Conservation (phyloP, 2,888 invertebrate species). For the Steinernema carpocapsae region DNA sequence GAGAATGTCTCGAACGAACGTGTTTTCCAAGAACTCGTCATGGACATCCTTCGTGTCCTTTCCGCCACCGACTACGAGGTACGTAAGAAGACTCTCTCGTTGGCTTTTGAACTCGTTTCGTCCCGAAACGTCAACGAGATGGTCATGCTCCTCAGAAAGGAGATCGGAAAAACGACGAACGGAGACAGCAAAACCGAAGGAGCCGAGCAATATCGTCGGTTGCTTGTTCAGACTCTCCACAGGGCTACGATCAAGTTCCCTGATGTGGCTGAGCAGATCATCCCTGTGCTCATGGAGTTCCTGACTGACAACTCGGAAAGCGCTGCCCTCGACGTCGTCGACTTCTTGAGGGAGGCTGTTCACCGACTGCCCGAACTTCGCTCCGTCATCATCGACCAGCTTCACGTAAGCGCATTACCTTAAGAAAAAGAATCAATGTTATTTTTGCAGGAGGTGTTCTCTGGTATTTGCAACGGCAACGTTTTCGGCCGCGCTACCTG, state of each 20-base stretch:
- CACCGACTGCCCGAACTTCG: constrained; percentile 83
- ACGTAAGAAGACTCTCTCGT: constrained; percentile 80
- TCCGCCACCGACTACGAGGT: constrained; percentile 92
- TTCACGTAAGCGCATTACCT: constrained; percentile 60
- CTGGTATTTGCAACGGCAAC: constrained; percentile 85
- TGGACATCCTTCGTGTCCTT: constrained; percentile 94
- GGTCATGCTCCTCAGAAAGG: constrained; percentile 69
- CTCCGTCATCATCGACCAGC: constrained; percentile 80
- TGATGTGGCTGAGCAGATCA: constrained; percentile 86
- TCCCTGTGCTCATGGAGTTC: constrained; percentile 91
- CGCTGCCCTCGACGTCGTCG: constrained; percentile 89
- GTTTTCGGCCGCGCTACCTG: constrained; percentile 92
- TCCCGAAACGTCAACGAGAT: constrained; percentile 88
- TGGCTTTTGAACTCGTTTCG: constrained; percentile 88
- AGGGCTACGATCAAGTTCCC: constrained; percentile 76
- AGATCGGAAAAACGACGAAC: constrained; percentile 65
- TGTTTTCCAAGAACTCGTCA: constrained; percentile 79
- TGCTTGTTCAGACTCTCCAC: constrained; percentile 91
- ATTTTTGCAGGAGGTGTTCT: constrained; percentile 82
- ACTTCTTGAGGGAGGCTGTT: constrained; percentile 94
- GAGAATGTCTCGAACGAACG: constrained; percentile 64
- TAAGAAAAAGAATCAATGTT: too few relatives aligned
- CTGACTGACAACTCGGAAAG: constrained; percentile 76
- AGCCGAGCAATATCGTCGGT: constrained; percentile 87
- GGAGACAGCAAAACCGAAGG: constrained; percentile 75